These are phyloP conservation scores for Furcifer pardalis DNA, from an alignment of 2,797 vertebrate species.

Conservation along the genomic window DNA sequence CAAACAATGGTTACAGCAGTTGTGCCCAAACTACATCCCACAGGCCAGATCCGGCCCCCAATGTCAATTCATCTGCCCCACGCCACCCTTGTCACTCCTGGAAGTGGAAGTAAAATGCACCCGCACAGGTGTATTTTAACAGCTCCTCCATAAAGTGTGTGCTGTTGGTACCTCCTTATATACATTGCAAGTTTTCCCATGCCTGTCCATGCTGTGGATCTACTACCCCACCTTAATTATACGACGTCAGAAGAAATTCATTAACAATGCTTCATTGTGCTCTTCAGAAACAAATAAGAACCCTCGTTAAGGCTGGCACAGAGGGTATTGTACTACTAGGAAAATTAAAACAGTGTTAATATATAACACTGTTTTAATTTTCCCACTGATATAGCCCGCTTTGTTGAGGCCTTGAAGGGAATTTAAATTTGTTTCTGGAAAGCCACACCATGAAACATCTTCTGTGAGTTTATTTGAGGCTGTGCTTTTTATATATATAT, in stretches of 20 bases:
- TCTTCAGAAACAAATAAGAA: not conserved
- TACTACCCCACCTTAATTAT: not conserved
- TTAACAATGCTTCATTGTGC: not conserved
- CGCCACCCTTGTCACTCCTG: too few relatives aligned
- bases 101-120: too few relatives aligned
- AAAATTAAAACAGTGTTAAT: slow-evolving; percentile 35
- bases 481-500: not conserved
- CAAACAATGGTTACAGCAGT: too few relatives aligned
- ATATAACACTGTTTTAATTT: slow-evolving; percentile 29
- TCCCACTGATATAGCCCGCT: not conserved
- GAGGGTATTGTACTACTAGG: not conserved
- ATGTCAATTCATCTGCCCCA: too few relatives aligned
- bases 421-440: not conserved
- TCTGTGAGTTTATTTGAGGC: not conserved
- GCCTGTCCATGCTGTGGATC: not conserved
- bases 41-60: too few relatives aligned
- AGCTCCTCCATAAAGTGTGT: not conserved
- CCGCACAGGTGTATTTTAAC: too few relatives aligned
- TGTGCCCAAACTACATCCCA: too few relatives aligned
- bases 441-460: not conserved
- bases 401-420: not conserved
- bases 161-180: not conserved
- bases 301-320: not conserved
- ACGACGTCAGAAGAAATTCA: not conserved
- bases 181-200: not conserved